These are phyloP conservation scores for Gallinago nigripennis DNA, from an alignment of 2,797 vertebrate genomes.

Conservation along the genomic window DNA sequence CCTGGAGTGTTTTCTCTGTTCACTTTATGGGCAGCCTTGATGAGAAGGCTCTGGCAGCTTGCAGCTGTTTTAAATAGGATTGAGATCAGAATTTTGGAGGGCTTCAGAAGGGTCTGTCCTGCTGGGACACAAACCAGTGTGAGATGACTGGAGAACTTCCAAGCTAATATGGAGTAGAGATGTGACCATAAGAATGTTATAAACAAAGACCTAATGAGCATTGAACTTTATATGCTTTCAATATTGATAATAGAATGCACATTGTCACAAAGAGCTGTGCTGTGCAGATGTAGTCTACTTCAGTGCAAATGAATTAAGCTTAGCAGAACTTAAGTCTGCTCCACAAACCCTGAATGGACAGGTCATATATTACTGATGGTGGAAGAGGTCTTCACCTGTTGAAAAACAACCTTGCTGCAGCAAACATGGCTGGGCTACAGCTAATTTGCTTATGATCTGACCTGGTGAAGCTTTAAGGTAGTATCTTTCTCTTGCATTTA, in stretches of 20 bases:
- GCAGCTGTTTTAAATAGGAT: constrained; percentile 6
- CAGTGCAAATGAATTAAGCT: not conserved
- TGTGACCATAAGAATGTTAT: not conserved
- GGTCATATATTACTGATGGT: not conserved
- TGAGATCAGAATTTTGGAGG: constrained; percentile 32
- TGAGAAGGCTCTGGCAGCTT: constrained; percentile 14
- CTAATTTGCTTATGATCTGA: not conserved
- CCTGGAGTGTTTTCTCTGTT: not conserved
- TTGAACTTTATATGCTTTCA: constrained; percentile 13
- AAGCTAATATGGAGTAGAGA: not conserved
- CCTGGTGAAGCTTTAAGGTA: not conserved
- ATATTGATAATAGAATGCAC: constrained; percentile 6
- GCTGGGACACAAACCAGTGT: not conserved
- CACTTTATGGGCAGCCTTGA: not conserved
- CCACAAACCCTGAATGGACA: not conserved
- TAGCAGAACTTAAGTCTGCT: not conserved
- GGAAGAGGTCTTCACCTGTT: not conserved
- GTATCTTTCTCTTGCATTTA: not conserved
- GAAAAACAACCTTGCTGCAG: not conserved
- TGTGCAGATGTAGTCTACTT: not conserved
- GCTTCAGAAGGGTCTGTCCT: constrained; percentile 16
- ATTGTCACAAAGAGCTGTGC: not conserved
- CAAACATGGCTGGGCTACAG: not conserved
- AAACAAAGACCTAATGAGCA: constrained; percentile 15
- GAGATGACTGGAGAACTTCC: constrained; percentile 24